These are phyloP conservation scores for Hycleus cichorii DNA, from an alignment of 1,140 invertebrate genomes.

Conservation along the genomic window DNA sequence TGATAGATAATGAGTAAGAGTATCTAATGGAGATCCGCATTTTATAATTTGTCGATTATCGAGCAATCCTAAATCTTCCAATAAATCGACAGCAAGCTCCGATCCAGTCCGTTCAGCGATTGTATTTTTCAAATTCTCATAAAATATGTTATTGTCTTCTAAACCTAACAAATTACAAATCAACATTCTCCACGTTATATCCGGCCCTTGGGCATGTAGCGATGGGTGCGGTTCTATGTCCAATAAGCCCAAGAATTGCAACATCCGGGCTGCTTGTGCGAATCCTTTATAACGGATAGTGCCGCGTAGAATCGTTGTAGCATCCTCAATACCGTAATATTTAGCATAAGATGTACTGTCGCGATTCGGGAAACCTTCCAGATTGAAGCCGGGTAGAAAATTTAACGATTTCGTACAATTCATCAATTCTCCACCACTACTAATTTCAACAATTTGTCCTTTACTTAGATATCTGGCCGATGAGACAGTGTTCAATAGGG, in stretches of 20 bases:
- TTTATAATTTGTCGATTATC: constrained; percentile 80
- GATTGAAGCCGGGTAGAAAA: constrained; percentile 92
- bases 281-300: constrained; percentile 61
- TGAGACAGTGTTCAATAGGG: constrained; percentile 81
- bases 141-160: constrained; percentile 80
- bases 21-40: constrained; percentile 81
- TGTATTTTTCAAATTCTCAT: constrained; percentile 83
- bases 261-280: constrained; percentile 73
- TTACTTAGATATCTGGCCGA: constrained; percentile 76
- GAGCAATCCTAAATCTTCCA: constrained; percentile 85
- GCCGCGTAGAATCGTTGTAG: constrained; percentile 82
- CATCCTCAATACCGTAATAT: constrained; percentile 80
- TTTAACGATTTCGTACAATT: constrained; percentile 67
- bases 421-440: constrained; percentile 82
- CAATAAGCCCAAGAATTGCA: constrained; percentile 84
- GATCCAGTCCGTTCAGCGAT: constrained; percentile 68
- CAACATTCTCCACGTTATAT: constrained; percentile 92
- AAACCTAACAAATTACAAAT: constrained; percentile 81
- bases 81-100: constrained; percentile 56
- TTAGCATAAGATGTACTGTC: constrained; percentile 87
- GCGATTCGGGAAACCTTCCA: constrained; percentile 95
- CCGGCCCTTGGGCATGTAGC: constrained; percentile 89
- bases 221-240: constrained; percentile 76
- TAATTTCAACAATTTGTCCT: constrained; percentile 84
- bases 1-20: constrained; percentile 82